These are phyloP conservation scores for Hesperia comma DNA, from an alignment of 2,888 invertebrate genomes.

Conservation along the genomic window DNA sequence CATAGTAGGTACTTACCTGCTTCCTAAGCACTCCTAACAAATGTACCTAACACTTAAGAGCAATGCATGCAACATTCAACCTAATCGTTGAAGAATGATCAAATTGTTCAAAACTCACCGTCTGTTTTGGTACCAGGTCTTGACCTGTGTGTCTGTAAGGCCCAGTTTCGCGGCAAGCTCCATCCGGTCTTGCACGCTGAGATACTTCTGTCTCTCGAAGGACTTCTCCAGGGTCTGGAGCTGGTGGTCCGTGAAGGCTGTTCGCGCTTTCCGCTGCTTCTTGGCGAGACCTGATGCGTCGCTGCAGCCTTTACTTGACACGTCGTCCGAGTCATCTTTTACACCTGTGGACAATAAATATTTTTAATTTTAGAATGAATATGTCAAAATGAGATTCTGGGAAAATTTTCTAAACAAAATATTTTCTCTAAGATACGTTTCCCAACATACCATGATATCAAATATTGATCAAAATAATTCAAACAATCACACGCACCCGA, in stretches of 20 bases:
- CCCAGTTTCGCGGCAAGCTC: conserved; percentile 98
- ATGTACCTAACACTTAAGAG: too few relatives aligned
- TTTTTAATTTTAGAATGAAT: not conserved
- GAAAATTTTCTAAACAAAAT: too few relatives aligned
- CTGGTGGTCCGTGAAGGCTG: conserved; percentile 99
- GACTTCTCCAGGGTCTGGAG: conserved; percentile 97
- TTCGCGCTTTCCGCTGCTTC: conserved; percentile 98
- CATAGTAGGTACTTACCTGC: too few relatives aligned
- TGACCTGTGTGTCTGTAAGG: conserved; percentile 99
- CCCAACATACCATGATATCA: too few relatives aligned
- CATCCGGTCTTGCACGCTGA: conserved; percentile 98
- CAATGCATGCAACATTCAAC: too few relatives aligned
- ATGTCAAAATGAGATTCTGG: too few relatives aligned
- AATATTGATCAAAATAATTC: too few relatives aligned
- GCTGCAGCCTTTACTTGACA: conserved; percentile 83
- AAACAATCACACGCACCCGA: too few relatives aligned
- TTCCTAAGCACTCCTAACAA: too few relatives aligned
- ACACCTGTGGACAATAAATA: conserved; percentile 84
- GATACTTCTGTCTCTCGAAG: conserved; percentile 98
- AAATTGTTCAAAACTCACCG: conserved; percentile 85
- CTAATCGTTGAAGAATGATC: too few relatives aligned
- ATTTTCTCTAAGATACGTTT: too few relatives aligned
- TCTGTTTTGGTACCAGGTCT: conserved; percentile 99
- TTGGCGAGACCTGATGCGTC: conserved; percentile 87
- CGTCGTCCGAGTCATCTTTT: conserved; percentile 92